Conservation (phyloP, 2,888 invertebrate species). For the Pinctada fucata region DNA sequence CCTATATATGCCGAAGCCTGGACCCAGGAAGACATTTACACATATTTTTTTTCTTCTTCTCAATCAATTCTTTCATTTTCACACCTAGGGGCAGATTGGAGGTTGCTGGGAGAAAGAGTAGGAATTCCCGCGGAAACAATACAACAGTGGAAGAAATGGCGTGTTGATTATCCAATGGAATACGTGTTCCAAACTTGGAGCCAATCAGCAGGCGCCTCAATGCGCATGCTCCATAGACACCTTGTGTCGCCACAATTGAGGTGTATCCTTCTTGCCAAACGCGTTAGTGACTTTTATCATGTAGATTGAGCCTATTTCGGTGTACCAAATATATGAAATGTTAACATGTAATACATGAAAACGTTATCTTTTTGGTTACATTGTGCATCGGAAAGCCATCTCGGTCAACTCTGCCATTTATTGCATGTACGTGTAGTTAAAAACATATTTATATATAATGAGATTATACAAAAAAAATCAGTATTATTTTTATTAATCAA, state of each 20-base stretch:
- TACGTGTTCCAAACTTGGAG: conserved; percentile 74
- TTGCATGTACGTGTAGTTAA: no score
- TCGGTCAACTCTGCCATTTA: no score
- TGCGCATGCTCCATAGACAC: conserved; percentile 74
- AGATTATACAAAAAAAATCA: no score
- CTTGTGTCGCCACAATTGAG: conserved; percentile 74
- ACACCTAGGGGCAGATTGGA: conserved; percentile 73
- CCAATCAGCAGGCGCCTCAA: conserved; percentile 70
- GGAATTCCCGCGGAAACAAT: conserved; percentile 70
- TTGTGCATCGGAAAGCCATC: no score
- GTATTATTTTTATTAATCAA: no score
- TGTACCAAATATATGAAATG: no score
- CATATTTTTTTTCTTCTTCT: no score
- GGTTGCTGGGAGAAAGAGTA: conserved; percentile 72
- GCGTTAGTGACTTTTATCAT: conserved; percentile 73
- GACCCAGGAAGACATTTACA: no score
- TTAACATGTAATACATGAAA: no score
- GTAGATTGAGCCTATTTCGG: conserved; percentile 61
- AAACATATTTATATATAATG: no score
- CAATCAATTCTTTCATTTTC: neutral
- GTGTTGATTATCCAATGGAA: conserved; percentile 71
- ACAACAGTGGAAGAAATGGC: conserved; percentile 67
- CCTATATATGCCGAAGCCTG: no score
- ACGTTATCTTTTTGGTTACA: no score
- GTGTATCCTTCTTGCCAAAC: conserved; percentile 70